Evolutionary conservation across 2,113 vertebrate genomes (phyloP).

Genomic region (Isurus oxyrinchus): DNA sequence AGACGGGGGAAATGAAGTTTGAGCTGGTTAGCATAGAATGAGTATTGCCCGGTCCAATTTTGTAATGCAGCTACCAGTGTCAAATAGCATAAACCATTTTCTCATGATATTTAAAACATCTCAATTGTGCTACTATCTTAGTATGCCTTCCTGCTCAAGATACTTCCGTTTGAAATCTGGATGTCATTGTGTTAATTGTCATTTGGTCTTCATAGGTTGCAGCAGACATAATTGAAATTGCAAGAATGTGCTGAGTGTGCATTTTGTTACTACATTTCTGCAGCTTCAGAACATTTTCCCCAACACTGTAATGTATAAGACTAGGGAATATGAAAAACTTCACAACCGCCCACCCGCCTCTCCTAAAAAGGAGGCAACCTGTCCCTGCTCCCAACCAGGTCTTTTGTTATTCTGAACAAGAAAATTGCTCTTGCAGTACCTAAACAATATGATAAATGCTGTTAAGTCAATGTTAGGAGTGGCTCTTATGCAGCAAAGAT

Average conservation of each 20-base stretch:
- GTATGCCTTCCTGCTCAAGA: background rate
- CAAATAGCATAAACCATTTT: background rate
- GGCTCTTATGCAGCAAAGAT: background rate
- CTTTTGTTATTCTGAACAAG: background rate
- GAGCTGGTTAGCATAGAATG: background rate
- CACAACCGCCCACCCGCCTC: background rate
- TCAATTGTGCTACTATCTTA: background rate
- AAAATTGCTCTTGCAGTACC: background rate
- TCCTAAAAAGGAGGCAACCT: background rate
- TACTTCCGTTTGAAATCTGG: background rate
- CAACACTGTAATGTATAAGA: background rate
- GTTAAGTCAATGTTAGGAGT: background rate
- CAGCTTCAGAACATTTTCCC: background rate
- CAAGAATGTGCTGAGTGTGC: background rate
- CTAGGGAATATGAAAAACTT: background rate
- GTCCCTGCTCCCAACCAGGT: background rate
- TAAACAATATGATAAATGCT: conserved; percentile 5
- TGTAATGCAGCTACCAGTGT: background rate
- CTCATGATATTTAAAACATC: background rate
- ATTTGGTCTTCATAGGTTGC: background rate
- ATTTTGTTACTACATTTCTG: background rate
- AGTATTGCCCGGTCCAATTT: background rate
- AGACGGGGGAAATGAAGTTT: background rate
- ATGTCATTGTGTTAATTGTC: background rate
- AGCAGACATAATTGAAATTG: background rate